Conservation (phyloP, 1,140 invertebrate genomes). For the Globodera ellingtonae region DNA sequence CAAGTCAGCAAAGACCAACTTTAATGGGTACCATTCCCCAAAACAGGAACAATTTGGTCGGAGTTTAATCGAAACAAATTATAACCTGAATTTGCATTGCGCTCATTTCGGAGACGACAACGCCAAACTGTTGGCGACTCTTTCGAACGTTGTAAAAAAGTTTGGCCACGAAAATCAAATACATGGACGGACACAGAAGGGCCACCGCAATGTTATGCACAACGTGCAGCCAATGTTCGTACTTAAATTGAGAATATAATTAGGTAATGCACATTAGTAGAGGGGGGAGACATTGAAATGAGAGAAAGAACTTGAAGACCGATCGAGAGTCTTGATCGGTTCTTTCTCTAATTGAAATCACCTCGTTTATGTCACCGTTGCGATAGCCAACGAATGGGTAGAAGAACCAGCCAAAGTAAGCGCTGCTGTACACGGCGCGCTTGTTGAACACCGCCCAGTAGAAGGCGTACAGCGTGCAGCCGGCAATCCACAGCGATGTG, state of each 20-base stretch:
- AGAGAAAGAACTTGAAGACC: too few species aligned
- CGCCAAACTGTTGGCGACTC: background rate
- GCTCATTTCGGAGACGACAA: background rate
- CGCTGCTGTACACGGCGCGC: conserved; percentile 20
- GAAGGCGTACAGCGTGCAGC: conserved; percentile 1
- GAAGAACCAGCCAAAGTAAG: conserved; percentile 37
- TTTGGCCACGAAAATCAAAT: conserved; percentile 1
- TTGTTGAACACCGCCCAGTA: conserved; percentile 21
- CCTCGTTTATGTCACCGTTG: conserved; percentile 7
- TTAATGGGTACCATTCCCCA: too few species aligned
- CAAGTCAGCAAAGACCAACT: too few species aligned
- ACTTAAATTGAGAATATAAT: background rate
- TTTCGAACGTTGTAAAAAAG: background rate
- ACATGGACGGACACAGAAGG: background rate
- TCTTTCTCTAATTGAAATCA: background rate
- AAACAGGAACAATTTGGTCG: too few species aligned
- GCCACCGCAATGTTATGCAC: conserved; percentile 1
- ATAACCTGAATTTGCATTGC: too few species aligned
- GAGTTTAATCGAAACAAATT: too few species aligned
- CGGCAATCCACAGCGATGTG: background rate
- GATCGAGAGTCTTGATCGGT: background rate
- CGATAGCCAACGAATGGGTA: conserved; percentile 26
- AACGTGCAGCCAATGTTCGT: background rate
- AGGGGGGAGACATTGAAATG: too few species aligned
- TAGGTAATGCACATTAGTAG: too few species aligned